These are phyloP conservation scores for Drosophila setosimentum DNA, from an alignment of 2,888 invertebrate genomes.

Conservation along the genomic window DNA sequence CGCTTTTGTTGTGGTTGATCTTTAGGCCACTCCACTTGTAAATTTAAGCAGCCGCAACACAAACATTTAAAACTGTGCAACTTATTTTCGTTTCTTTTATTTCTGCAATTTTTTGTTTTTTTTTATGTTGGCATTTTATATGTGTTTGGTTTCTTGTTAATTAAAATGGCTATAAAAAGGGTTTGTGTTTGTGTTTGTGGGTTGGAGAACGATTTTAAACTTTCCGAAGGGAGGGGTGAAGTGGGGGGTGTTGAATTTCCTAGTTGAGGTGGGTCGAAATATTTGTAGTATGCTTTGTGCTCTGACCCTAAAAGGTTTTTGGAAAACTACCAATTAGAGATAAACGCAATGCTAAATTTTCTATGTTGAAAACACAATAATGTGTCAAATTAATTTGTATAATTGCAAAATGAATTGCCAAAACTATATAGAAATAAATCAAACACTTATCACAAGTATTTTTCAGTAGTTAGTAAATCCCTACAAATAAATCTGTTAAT, in stretches of 20 bases:
- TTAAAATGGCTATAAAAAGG: conserved; percentile 56
- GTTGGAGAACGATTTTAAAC: not conserved
- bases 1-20: conserved; percentile 64
- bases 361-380: conserved; percentile 6
- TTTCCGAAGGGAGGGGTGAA: not conserved
- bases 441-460: not conserved
- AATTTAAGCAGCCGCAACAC: conserved; percentile 50
- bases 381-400: conserved; percentile 17
- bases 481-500: not conserved
- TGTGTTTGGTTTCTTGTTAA: conserved; percentile 47
- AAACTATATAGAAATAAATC: not conserved
- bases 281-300: conserved; percentile 11
- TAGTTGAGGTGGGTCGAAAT: conserved; percentile 1
- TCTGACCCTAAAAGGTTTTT: not conserved
- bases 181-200: conserved; percentile 32
- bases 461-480: not conserved
- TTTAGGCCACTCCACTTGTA: conserved; percentile 18
- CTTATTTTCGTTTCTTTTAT: conserved; percentile 20
- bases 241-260: not conserved
- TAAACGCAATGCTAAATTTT: conserved; percentile 17
- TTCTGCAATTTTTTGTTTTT: conserved; percentile 2
- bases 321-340: conserved; percentile 27
- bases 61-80: conserved; percentile 62
- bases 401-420: not conserved
- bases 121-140: conserved; percentile 8